Conservation (phyloP, 30 jellyfish, hydroid and myxozoan species). For the Mastigias papua region DNA sequence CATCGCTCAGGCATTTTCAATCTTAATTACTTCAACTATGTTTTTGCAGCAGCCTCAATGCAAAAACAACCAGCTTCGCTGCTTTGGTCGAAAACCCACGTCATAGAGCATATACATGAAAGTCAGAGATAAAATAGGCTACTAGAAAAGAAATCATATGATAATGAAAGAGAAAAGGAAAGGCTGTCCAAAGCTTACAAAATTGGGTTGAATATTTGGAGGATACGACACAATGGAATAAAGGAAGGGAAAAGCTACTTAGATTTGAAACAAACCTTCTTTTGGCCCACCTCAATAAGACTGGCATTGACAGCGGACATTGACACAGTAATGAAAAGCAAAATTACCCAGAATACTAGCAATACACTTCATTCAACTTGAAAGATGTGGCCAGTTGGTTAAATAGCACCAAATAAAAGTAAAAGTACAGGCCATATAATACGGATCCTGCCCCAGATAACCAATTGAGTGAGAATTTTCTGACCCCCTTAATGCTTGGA, state of each 20-base stretch:
- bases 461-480: slow-evolving; percentile 14
- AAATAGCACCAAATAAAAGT: slow-evolving; percentile 42
- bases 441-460: slow-evolving; percentile 35
- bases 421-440: slow-evolving; percentile 41
- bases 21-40: slow-evolving; percentile 3
- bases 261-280: slow-evolving; percentile 42
- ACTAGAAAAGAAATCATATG: slow-evolving; percentile 11
- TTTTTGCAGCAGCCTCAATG: slow-evolving; percentile 49
- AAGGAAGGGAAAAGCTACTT: slow-evolving; percentile 27
- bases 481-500: slow-evolving; percentile 38
- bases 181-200: background rate
- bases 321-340: slow-evolving; percentile 11
- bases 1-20: background rate
- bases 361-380: slow-evolving; percentile 5
- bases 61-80: slow-evolving; percentile 49
- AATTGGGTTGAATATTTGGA: slow-evolving; percentile 24
- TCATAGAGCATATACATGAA: slow-evolving; percentile 41
- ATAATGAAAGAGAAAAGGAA: slow-evolving; percentile 4
- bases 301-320: slow-evolving; percentile 30
- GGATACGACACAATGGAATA: slow-evolving; percentile 34
- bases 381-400: slow-evolving; percentile 40
- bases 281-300: slow-evolving; percentile 42
- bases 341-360: background rate
- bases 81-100: slow-evolving; percentile 38
- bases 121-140: slow-evolving; percentile 28